Evolutionary conservation across 2,888 invertebrate species (phyloP).

Genomic region (Chloromyia formosa): DNA sequence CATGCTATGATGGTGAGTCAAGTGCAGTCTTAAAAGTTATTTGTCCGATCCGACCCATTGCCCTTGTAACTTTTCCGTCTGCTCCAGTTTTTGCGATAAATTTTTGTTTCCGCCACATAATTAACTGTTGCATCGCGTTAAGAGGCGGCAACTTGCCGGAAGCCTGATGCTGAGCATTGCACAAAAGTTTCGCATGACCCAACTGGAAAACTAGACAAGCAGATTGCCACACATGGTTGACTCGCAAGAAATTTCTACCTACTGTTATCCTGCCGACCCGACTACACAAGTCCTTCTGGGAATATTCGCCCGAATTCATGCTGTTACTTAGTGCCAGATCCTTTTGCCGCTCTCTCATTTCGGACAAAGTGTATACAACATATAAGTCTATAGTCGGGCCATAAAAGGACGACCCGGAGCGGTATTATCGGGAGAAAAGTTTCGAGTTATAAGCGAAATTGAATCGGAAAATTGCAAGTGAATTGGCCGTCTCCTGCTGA

Average conservation of each 20-base stretch:
- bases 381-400: not conserved
- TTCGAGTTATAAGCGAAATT: constrained; percentile 17
- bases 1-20: not conserved
- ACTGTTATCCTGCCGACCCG: not conserved
- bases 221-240: constrained; percentile 21
- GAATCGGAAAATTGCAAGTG: constrained; percentile 28
- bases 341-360: not conserved
- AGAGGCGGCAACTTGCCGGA: constrained; percentile 5
- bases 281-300: not conserved
- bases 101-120: not conserved
- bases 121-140: constrained; percentile 35
- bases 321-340: not conserved
- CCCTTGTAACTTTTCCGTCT: constrained; percentile 11
- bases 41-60: not conserved
- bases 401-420: not conserved
- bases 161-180: constrained; percentile 5
- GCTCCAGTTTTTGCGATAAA: not conserved
- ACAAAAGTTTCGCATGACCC: constrained; percentile 11
- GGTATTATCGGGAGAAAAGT: not conserved
- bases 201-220: constrained; percentile 6
- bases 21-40: not conserved
- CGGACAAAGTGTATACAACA: not conserved
- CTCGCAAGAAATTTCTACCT: not conserved
- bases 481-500: constrained; percentile 29
- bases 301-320: not conserved